A percentile compares a stretch with the other conserved stretches of the same genome.
These are phyloP conservation scores for Steinernema hermaphroditum DNA, from an alignment of 2,888 invertebrate genomes.

Conservation along the genomic window DNA sequence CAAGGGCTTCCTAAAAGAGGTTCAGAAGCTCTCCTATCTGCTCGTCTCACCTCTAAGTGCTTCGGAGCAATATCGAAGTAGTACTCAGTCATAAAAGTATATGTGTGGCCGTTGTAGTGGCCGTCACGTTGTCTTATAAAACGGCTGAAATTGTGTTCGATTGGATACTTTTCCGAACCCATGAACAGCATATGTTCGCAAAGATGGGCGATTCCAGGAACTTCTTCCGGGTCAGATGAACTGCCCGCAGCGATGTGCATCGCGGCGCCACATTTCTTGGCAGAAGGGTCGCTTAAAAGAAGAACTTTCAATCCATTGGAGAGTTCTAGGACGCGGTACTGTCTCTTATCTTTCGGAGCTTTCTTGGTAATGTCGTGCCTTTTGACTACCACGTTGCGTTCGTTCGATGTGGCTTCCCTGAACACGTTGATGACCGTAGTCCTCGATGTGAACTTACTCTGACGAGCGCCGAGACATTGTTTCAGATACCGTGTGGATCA, in stretches of 20 bases:
- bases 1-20: conserved; percentile 46
- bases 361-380: background rate
- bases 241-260: conserved; percentile 84
- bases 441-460: too few species aligned
- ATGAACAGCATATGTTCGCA: conserved; percentile 98
- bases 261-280: conserved; percentile 82
- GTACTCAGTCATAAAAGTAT: conserved; percentile 86
- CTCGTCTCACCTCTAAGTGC: conserved; percentile 71
- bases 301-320: conserved; percentile 84
- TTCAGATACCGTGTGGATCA: too few species aligned
- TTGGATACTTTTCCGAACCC: conserved; percentile 86
- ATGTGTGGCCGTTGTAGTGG: conserved; percentile 86
- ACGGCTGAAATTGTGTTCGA: conserved; percentile 77
- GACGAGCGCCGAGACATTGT: too few species aligned
- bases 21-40: background rate
- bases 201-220: conserved; percentile 93
- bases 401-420: too few species aligned
- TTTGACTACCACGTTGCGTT: background rate
- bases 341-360: background rate
- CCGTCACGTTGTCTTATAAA: conserved; percentile 89
- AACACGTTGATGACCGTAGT: too few species aligned
- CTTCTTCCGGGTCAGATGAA: conserved; percentile 73
- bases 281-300: conserved; percentile 83
- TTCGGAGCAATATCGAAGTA: conserved; percentile 89
- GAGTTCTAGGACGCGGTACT: conserved; percentile 81